Evolutionary conservation across 2,797 vertebrate genomes (phyloP).

Genomic region (Propithecus deckenii): DNA sequence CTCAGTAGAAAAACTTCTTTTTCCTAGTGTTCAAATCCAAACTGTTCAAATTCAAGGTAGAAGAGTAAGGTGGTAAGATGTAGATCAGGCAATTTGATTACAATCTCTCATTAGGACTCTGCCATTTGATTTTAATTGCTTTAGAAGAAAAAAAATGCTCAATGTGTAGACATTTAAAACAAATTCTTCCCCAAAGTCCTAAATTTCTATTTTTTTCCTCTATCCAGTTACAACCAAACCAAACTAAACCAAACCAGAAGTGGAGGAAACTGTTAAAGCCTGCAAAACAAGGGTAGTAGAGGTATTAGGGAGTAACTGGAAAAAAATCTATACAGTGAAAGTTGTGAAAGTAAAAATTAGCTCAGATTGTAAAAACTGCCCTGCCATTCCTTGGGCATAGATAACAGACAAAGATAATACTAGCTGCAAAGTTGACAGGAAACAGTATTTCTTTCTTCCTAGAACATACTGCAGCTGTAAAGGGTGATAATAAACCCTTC

Average conservation of each 20-base stretch:
- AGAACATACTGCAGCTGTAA: neutral
- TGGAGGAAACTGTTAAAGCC: neutral
- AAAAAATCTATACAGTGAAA: neutral
- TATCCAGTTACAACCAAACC: neutral
- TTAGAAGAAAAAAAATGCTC: neutral
- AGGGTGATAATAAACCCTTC: neutral
- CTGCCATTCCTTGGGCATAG: neutral
- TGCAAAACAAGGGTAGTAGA: neutral
- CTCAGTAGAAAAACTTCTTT: neutral
- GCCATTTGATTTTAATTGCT: neutral
- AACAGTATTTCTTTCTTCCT: neutral
- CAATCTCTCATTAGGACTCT: neutral
- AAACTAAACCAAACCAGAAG: neutral
- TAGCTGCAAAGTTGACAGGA: neutral
- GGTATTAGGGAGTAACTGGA: too few relatives aligned
- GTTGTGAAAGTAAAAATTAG: neutral
- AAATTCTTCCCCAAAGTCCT: neutral
- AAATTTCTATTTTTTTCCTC: neutral
- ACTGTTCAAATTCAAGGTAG: neutral
- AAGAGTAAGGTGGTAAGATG: neutral
- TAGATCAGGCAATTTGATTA: neutral
- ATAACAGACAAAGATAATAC: neutral
- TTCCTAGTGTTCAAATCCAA: neutral
- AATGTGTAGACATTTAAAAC: neutral
- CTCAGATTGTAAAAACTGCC: neutral